Evolutionary conservation across 2,888 invertebrate species (phyloP).

Genomic region (Iselma pallidipennis): DNA sequence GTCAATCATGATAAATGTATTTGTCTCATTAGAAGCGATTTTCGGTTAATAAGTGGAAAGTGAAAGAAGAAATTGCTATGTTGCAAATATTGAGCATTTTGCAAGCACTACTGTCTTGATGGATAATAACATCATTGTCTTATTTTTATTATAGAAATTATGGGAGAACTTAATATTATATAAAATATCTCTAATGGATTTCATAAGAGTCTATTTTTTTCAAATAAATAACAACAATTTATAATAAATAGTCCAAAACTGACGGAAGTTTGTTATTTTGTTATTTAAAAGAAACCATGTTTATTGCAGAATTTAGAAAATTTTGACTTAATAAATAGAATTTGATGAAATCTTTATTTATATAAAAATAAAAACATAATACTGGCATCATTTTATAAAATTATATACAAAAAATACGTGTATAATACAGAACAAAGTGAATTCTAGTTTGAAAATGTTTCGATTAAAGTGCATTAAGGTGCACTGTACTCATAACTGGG

Average conservation of each 20-base stretch:
- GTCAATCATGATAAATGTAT: not conserved
- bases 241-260: too few relatives aligned
- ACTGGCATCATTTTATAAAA: not conserved
- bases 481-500: constrained; percentile 28
- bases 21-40: not conserved
- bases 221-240: too few relatives aligned
- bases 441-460: too few relatives aligned
- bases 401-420: not conserved
- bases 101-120: not conserved
- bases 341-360: not conserved
- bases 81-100: not conserved
- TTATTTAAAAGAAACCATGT: not conserved
- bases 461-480: constrained; percentile 1
- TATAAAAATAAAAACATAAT: not conserved
- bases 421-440: too few relatives aligned
- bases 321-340: too few relatives aligned
- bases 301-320: too few relatives aligned
- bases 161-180: not conserved
- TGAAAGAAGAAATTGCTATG: not conserved
- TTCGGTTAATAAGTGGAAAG: not conserved
- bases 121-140: not conserved
- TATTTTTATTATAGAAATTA: not conserved
- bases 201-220: not conserved
- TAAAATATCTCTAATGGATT: not conserved
- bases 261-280: not conserved